Evolutionary conservation across 2,797 vertebrate genomes (phyloP).

Genomic region (Myotis daubentonii): DNA sequence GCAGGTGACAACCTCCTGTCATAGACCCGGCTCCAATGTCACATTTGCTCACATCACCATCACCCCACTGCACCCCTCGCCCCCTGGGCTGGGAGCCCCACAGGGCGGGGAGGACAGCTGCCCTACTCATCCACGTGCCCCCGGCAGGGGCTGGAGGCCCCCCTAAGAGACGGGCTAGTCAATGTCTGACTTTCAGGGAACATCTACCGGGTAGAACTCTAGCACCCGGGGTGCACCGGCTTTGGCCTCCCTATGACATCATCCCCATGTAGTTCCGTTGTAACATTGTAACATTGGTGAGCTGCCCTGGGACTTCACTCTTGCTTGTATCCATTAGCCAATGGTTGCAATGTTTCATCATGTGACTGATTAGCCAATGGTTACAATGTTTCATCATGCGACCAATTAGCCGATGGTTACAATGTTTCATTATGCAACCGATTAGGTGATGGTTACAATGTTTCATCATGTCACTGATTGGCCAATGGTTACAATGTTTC

Average conservation of each 20-base stretch:
- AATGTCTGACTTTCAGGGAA: not conserved
- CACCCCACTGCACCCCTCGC: too few relatives aligned
- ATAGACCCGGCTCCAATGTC: not conserved
- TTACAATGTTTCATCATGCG: not conserved
- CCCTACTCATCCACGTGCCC: rapidly evolving
- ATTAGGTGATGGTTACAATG: not conserved
- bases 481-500: not conserved
- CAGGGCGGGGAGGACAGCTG: rapidly evolving
- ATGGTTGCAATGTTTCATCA: too few relatives aligned
- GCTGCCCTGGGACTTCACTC: not conserved
- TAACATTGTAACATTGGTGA: rapidly evolving
- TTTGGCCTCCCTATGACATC: not conserved
- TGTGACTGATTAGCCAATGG: not conserved
- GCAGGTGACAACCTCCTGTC: not conserved
- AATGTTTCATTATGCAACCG: not conserved
- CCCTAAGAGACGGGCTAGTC: rapidly evolving
- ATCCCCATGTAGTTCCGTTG: rapidly evolving
- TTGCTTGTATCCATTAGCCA: not conserved
- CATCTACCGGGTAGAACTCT: not conserved
- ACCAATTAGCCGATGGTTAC: not conserved
- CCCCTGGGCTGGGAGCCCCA: not conserved
- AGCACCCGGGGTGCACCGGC: not conserved
- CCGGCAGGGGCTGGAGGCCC: not conserved
- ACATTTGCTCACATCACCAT: rapidly evolving
- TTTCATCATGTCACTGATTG: not conserved